Evolutionary conservation across 2,797 vertebrate species (phyloP).

Genomic region (Sebastes steindachneri): DNA sequence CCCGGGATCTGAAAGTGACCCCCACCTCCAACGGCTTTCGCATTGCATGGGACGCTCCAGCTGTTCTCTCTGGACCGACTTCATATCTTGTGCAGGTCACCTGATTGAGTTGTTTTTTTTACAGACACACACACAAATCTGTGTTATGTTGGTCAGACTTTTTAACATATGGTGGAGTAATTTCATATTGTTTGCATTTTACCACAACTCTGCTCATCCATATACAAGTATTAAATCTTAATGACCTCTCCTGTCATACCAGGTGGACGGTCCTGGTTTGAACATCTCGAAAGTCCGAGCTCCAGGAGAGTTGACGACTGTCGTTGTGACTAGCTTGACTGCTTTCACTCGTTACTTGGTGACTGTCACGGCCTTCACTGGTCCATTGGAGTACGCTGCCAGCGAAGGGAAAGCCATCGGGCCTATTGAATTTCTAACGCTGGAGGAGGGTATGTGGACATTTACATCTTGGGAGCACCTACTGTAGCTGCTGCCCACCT

Average conservation of each 20-base stretch:
- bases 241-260: slow-evolving; percentile 18
- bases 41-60: slow-evolving; percentile 89
- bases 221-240: neutral
- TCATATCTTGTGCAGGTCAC: slow-evolving; percentile 90
- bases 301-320: slow-evolving; percentile 83
- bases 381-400: slow-evolving; percentile 80
- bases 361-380: slow-evolving; percentile 90
- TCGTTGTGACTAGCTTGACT: slow-evolving; percentile 88
- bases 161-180: neutral
- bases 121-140: neutral
- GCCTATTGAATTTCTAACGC: slow-evolving; percentile 85
- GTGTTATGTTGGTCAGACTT: neutral
- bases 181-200: neutral
- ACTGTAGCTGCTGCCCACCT: neutral
- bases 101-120: slow-evolving; percentile 72
- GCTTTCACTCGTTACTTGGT: slow-evolving; percentile 92
- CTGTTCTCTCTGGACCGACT: slow-evolving; percentile 90
- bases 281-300: slow-evolving; percentile 84
- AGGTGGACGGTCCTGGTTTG: slow-evolving; percentile 86
- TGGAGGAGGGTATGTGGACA: slow-evolving; percentile 88
- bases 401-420: slow-evolving; percentile 87
- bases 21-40: slow-evolving; percentile 86
- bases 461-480: neutral
- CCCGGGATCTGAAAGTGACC: slow-evolving; percentile 83
- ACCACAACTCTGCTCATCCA: neutral